These are phyloP conservation scores for Ailuropoda melanoleuca DNA, from an alignment of 2,113 vertebrate genomes.

Conservation along the genomic window DNA sequence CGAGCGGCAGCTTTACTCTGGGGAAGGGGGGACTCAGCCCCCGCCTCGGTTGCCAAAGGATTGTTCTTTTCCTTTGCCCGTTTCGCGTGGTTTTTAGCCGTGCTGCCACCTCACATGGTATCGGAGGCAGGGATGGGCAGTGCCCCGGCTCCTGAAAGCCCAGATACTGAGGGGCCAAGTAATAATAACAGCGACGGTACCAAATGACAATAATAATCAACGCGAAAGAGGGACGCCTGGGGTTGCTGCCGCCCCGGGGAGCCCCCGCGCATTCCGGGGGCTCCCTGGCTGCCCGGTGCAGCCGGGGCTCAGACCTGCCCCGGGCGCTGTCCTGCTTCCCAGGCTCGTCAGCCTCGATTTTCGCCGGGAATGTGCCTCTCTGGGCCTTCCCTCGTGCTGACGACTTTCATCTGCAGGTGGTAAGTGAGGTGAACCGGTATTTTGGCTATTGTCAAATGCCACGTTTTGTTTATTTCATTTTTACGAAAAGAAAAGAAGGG, in stretches of 20 bases:
- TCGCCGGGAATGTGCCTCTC: background rate
- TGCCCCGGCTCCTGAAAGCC: background rate
- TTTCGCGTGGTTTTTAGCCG: background rate
- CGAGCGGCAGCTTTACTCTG: background rate
- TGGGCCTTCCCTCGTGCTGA: background rate
- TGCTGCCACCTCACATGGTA: background rate
- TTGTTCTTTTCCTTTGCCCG: background rate
- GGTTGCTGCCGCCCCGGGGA: background rate
- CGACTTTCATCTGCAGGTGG: conserved; percentile 74
- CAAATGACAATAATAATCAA: background rate
- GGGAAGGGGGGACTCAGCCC: background rate
- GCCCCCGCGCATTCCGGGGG: background rate
- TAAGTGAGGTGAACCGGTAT: conserved; percentile 40
- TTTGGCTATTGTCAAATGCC: conserved; percentile 76
- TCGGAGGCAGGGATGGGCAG: background rate
- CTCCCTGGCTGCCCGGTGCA: background rate
- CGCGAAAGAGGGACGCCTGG: background rate
- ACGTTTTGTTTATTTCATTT: conserved; percentile 70
- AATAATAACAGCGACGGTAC: background rate
- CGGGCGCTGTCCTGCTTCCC: background rate
- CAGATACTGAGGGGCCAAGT: background rate
- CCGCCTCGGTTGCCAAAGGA: background rate
- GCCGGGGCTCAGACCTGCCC: background rate
- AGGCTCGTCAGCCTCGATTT: background rate
- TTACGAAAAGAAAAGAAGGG: conserved; percentile 54